Evolutionary conservation across 2,113 vertebrate genomes (phyloP), one percentile per base, ranked within the genome.

Genomic region (Heteronetta atricapilla): DNA sequence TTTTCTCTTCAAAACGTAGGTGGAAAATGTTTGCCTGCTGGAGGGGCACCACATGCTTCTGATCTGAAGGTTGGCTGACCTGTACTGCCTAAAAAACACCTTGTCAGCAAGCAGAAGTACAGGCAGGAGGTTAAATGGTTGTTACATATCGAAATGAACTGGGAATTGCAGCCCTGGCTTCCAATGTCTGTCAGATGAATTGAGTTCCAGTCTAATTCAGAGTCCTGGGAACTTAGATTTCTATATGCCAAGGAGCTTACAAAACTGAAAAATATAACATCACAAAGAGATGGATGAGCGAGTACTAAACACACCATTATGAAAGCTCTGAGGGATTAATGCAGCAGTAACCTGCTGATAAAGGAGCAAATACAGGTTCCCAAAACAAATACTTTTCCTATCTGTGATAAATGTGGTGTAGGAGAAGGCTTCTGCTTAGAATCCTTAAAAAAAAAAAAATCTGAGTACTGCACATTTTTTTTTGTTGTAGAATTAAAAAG

Each of bases 1-100:
- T 77, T 89, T 94, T 97, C 90, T 95, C 73, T 97, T 96, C 74
- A 93, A 96, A 97, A 97, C 53, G 69, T 94, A 96, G 95, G 92
- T 95, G 96, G 95, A 97, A 97, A 98, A 95, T 93, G 82, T 97
- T 97, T 97, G 90, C 94, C 93, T 95, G 95, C 97, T 97, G 62
- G 73, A 97, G 89, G 91, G 77, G 93, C 58, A 94, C 89, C 93
- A 92, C 89, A 86, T 95, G 96, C 95, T 92, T 97, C 91, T 96
- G 91, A 82, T 97, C 90, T 94, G 72, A 85, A 89, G 76, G 77
- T 1, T 96, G 73, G 82, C 56, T 87, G 75, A 89, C 74, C 89
- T 89, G 88, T 88, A 77, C 68, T 86, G 83, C 53, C 68, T 96
- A 66, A 89, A 94, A 87, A 84, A 38, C 55, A 46, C 60, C 19